Percentiles rank a stretch among this genome's conserved stretches.
Conservation (phyloP, 2,797 vertebrate genomes). For the Gadopsis bispinosus region DNA sequence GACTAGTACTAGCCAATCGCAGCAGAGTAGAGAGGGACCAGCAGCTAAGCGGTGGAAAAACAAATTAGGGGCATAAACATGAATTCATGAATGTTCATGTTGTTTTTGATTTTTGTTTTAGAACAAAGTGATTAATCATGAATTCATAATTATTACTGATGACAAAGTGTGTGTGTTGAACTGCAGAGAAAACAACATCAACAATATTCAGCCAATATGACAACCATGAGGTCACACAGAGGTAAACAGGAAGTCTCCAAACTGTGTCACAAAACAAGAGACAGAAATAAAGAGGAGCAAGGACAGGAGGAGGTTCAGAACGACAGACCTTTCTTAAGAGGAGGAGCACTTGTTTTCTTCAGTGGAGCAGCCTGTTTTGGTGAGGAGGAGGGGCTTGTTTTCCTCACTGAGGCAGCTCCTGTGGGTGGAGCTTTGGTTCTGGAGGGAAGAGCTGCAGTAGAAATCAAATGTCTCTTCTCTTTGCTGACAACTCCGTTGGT, state of each 20-base stretch:
- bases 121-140: neutral
- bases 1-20: too few relatives aligned
- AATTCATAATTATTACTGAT: too few relatives aligned
- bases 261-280: constrained; percentile 21
- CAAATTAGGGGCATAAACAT: too few relatives aligned
- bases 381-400: constrained; percentile 16
- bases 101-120: too few relatives aligned
- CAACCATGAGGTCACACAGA: neutral
- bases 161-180: too few relatives aligned
- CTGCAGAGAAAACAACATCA: neutral
- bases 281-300: neutral
- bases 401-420: neutral
- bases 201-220: neutral
- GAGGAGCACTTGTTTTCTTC: constrained; percentile 5
- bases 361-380: neutral
- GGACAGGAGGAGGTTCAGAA: neutral
- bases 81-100: too few relatives aligned
- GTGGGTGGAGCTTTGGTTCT: neutral
- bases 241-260: constrained; percentile 15
- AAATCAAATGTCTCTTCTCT: neutral
- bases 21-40: too few relatives aligned
- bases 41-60: too few relatives aligned
- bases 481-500: neutral
- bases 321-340: constrained; percentile 23
- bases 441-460: neutral